These are phyloP conservation scores for Acrossocheilus wenchowensis DNA, from an alignment of 2,797 vertebrate genomes.

Conservation along the genomic window DNA sequence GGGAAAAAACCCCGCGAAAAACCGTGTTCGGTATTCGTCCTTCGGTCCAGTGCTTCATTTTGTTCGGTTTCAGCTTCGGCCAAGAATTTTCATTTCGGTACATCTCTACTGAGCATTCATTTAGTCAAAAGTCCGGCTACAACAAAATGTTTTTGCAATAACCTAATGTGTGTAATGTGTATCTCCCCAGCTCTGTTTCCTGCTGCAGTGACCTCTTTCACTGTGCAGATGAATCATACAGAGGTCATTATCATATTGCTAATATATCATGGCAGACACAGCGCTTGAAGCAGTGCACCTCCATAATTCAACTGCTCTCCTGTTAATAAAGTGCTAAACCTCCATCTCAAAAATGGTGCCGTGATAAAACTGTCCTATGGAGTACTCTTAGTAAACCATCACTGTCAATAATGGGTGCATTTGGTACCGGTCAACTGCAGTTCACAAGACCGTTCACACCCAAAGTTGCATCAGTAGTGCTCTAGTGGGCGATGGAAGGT, in stretches of 20 bases:
- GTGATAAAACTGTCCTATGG: neutral
- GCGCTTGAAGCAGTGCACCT: conserved; percentile 26
- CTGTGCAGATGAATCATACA: conserved; percentile 18
- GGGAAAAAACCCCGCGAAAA: too few relatives aligned
- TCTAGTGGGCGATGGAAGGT: neutral
- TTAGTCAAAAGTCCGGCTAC: neutral
- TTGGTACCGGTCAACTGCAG: neutral
- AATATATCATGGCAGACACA: conserved; percentile 33
- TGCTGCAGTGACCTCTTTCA: conserved; percentile 19
- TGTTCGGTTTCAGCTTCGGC: neutral
- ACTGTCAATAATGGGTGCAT: neutral
- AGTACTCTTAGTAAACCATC: neutral
- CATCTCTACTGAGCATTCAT: neutral
- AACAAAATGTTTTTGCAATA: neutral
- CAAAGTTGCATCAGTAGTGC: neutral
- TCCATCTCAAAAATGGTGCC: neutral
- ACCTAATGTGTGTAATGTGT: neutral
- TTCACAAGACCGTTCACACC: neutral
- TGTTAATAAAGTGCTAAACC: conserved; percentile 30
- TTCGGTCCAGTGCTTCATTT: neutral
- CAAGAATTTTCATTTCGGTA: neutral
- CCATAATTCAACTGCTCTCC: conserved; percentile 27
- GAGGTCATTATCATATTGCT: conserved; percentile 25
- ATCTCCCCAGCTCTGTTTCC: conserved; percentile 10
- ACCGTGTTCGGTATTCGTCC: too few relatives aligned